A percentile compares a stretch with the other conserved stretches of the same genome.
These are phyloP conservation scores for Haemorhous mexicanus DNA, from an alignment of 2,113 vertebrate genomes.

Conservation along the genomic window DNA sequence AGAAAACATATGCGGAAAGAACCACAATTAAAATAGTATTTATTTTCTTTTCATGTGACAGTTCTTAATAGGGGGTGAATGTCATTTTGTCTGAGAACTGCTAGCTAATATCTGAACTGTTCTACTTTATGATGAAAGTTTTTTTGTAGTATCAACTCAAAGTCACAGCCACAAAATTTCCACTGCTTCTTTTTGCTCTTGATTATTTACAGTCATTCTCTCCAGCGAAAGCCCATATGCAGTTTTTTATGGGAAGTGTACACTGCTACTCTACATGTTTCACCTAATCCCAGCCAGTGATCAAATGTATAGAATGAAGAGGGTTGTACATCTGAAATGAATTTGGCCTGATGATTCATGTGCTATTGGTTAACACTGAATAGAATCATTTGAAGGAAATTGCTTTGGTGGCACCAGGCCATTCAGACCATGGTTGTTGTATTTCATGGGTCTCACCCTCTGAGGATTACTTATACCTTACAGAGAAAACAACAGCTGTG, in stretches of 20 bases:
- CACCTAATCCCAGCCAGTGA: not conserved
- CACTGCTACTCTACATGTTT: not conserved
- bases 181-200: not conserved
- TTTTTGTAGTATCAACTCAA: not conserved
- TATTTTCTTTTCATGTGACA: not conserved
- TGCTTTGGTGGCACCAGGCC: slow-evolving; percentile 25
- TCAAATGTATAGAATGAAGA: not conserved
- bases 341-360: slow-evolving; percentile 22
- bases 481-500: slow-evolving; percentile 36
- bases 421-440: not conserved
- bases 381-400: slow-evolving; percentile 38
- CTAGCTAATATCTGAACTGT: not conserved
- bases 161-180: not conserved
- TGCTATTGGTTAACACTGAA: slow-evolving; percentile 40
- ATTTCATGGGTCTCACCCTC: slow-evolving; percentile 32
- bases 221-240: not conserved
- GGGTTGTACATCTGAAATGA: slow-evolving; percentile 35
- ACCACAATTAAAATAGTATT: not conserved
- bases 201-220: not conserved
- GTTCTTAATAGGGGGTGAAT: not conserved
- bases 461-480: not conserved
- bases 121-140: not conserved
- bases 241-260: not conserved
- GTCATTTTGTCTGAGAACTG: not conserved
- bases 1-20: not conserved